phyloP scores from a whole-genome alignment of 2,797 vertebrate genomes.

The Triplophysa yarkandensis region DNA sequence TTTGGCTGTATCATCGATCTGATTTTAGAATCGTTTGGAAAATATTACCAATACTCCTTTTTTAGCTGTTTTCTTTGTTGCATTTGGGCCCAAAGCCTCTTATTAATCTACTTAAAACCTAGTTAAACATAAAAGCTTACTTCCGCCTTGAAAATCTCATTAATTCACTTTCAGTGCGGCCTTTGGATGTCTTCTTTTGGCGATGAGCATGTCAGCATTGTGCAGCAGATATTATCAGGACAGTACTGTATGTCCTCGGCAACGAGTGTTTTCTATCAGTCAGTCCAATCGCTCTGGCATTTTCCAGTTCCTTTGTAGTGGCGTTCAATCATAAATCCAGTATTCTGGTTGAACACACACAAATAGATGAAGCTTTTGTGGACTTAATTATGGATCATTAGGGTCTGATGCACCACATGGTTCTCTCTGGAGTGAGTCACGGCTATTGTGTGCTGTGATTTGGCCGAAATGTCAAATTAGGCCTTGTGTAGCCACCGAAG shows the following conservation, averaged over 20 bases:
- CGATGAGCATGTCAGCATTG: constrained; percentile 8
- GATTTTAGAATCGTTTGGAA: neutral
- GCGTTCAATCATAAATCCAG: constrained; percentile 19
- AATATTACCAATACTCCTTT: neutral
- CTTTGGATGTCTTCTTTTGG: constrained; percentile 5
- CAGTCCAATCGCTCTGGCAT: constrained; percentile 6
- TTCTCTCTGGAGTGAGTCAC: constrained; percentile 39
- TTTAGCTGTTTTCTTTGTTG: neutral
- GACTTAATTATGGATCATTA: constrained; percentile 51
- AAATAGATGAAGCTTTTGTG: constrained; percentile 39
- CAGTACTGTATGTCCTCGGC: constrained; percentile 27
- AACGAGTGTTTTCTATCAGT: constrained; percentile 26
- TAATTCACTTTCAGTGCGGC: constrained; percentile 12
- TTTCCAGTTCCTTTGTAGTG: constrained; percentile 24
- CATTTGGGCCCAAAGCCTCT: neutral
- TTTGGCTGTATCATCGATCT: neutral
- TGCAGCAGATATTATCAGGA: constrained; percentile 21
- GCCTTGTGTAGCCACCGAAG: constrained; percentile 32
- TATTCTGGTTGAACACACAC: constrained; percentile 42
- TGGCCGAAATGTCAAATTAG: constrained; percentile 52
- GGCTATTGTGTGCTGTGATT: constrained; percentile 45
- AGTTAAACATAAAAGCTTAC: constrained; percentile 5
- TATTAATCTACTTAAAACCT: neutral
- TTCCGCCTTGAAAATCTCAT: constrained; percentile 1
- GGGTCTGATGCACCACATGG: constrained; percentile 34